Evolutionary conservation across 2,888 invertebrate genomes (phyloP), one percentile per base, ranked within the genome.

Genomic region (Stramonita haemastoma): DNA sequence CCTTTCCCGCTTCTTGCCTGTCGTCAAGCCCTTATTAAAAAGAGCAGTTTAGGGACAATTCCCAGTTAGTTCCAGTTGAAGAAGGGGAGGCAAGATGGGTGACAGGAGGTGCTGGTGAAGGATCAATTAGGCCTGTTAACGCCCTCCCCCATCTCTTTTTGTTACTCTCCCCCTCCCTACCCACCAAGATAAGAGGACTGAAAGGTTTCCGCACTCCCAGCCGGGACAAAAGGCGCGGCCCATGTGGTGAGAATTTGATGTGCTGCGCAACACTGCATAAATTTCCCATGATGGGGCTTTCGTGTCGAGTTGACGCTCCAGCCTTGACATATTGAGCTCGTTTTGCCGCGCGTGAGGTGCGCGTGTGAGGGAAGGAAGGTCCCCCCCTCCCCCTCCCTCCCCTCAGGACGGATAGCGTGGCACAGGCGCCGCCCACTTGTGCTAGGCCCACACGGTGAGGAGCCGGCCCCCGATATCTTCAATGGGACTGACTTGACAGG

Each of bases 221-320:
- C n/a, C 4, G 60, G 19, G 60, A 73, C 26, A 73, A 73, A 73
- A 73, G n/a, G n/a, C 29, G 29, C 73, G 73, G 73, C 26, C 26
- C 83, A 46, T 46, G 83, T 83, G 83, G 83, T 83, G 83, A 34
- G 83, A 83, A 83, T 83, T 83, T 83, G 83, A 36, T 46, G 83
- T 46, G 83, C 83, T 22, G 83, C 46, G 46, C 83, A 46, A 86
- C 60, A 32, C 66, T 15, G 22, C 32, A 32, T 32, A 34, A 86
- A 66, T 66, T 86, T 86, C 34, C n/a, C 84, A 57, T 46, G 56
- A 32, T 86, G 86, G 57, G 29, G 66, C 86, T 32, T 86, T 60
- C 56, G 86, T 86, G 57, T 60, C 86, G 66, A 66, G 86, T 86
- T 85, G 17, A 56, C 85, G 56, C 57, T 29, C 19, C 29, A 86